Percentiles rank a stretch among this genome's conserved stretches.
Conservation (phyloP, 2,113 vertebrate genomes). For the Podarcis cretensis region DNA sequence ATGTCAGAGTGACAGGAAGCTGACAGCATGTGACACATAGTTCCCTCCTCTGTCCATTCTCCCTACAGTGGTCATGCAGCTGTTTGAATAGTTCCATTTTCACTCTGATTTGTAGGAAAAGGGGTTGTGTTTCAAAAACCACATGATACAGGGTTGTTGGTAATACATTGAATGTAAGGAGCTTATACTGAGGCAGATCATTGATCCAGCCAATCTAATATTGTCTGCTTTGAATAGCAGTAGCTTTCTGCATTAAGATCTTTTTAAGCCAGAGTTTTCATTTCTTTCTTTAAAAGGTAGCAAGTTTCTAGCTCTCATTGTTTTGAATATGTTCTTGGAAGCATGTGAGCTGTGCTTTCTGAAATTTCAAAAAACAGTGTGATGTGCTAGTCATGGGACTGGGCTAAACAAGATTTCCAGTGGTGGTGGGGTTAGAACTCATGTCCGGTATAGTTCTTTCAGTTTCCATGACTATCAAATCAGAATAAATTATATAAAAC, state of each 20-base stretch:
- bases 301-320: background rate
- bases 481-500: background rate
- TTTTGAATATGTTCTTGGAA: background rate
- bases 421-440: background rate
- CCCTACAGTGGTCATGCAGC: background rate
- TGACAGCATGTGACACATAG: conserved; percentile 2
- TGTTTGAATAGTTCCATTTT: background rate
- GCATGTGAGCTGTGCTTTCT: background rate
- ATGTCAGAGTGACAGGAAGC: conserved; percentile 28
- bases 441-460: background rate
- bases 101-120: background rate
- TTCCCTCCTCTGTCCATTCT: background rate
- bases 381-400: background rate
- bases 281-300: background rate
- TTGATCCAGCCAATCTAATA: background rate
- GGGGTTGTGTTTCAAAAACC: background rate
- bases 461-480: background rate
- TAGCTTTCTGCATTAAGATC: background rate
- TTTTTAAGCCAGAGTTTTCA: background rate
- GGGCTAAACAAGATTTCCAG: background rate
- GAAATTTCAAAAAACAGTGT: background rate
- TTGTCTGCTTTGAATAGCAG: background rate
- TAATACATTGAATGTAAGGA: background rate
- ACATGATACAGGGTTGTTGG: background rate
- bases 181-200: background rate